Percentiles rank a stretch among this genome's conserved stretches.
Evolutionary conservation across 1,140 invertebrate species (phyloP).

Genomic region (Leptoteleia sp.): DNA sequence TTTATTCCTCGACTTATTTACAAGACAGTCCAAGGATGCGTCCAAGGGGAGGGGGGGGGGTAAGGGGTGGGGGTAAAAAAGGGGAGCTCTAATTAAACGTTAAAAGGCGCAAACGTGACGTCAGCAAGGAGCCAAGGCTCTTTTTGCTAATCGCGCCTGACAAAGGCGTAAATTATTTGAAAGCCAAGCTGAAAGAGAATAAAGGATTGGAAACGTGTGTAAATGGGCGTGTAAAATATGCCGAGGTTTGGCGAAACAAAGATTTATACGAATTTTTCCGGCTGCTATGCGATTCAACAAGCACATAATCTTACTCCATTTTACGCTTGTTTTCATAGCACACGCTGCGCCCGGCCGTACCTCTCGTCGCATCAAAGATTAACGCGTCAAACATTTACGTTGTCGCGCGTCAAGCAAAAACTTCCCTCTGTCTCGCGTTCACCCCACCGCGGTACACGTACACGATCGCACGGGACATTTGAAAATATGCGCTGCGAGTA

Average conservation of each 20-base stretch:
- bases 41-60: neutral
- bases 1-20: constrained; percentile 38
- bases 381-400: constrained; percentile 60
- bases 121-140: no score
- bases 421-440: constrained; percentile 28
- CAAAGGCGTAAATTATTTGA: no score
- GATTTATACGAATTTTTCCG: constrained; percentile 58
- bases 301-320: constrained; percentile 63
- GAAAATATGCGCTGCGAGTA: no score
- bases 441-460: no score
- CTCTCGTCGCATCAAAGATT: constrained; percentile 51
- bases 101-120: neutral
- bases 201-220: constrained; percentile 4
- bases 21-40: constrained; percentile 3
- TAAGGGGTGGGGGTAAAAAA: no score
- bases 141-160: no score
- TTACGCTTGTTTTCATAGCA: constrained; percentile 58
- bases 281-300: constrained; percentile 30
- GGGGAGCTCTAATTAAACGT: constrained; percentile 27
- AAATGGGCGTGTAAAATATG: constrained; percentile 17
- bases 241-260: no score
- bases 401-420: constrained; percentile 44
- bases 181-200: constrained; percentile 5
- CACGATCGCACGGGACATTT: no score
- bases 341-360: constrained; percentile 29